These are phyloP conservation scores for Anseranas semipalmata DNA, from an alignment of 2,113 vertebrate genomes.

Conservation along the genomic window DNA sequence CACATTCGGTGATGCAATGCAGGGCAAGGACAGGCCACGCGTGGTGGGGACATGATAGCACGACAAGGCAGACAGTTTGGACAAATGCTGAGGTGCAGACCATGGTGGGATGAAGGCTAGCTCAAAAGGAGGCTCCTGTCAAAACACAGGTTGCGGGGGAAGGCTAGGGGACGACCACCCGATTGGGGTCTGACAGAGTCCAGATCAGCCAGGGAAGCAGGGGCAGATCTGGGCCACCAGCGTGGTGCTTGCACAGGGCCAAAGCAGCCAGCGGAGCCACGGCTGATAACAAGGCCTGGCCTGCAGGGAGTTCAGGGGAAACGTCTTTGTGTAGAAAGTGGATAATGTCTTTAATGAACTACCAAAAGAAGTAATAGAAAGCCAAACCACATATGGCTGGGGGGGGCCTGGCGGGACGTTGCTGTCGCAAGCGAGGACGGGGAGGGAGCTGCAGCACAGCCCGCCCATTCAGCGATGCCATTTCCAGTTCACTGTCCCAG, in stretches of 20 bases:
- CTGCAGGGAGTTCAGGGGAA: slow-evolving; percentile 46
- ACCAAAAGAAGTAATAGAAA: slow-evolving; percentile 42
- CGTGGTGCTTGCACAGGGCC: background rate
- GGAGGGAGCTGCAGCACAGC: background rate
- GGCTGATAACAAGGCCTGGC: slow-evolving; percentile 18
- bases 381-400: background rate
- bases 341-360: slow-evolving; percentile 46
- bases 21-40: background rate
- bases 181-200: rapidly evolving
- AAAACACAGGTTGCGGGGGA: rapidly evolving
- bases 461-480: rapidly evolving
- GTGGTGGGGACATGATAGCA: background rate
- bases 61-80: too few species aligned
- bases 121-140: background rate
- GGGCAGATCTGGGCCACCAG: background rate
- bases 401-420: background rate
- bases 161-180: background rate
- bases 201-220: background rate
- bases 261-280: background rate
- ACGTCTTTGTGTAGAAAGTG: slow-evolving; percentile 15
- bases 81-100: background rate
- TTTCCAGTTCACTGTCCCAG: slow-evolving; percentile 38
- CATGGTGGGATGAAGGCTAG: background rate
- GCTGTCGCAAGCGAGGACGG: background rate
- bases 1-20: background rate